phyloP scores from a whole-genome alignment of 2,113 vertebrate genomes.

The Sinocyclocheilus maitianheensis region DNA sequence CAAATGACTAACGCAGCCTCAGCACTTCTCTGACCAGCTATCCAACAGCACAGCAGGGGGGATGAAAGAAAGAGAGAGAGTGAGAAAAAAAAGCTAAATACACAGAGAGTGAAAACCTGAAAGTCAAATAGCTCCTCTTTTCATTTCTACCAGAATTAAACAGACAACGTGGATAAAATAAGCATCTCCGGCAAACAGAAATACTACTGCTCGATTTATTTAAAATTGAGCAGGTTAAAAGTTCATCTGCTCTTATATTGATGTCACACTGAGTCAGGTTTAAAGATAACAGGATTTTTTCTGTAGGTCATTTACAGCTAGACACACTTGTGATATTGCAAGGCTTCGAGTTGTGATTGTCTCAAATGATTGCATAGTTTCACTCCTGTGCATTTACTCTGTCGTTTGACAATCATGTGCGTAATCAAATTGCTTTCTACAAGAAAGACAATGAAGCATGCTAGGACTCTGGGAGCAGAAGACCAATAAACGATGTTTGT shows the following conservation, averaged over 20 bases:
- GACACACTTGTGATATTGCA: background rate
- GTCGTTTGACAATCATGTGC: background rate
- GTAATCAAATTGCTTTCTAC: background rate
- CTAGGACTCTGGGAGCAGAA: background rate
- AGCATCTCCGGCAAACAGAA: background rate
- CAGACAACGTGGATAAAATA: background rate
- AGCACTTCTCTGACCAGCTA: background rate
- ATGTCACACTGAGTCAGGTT: conserved; percentile 15
- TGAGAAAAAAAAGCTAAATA: background rate
- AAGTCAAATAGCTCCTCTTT: background rate
- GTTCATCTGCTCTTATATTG: background rate
- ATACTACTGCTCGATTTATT: background rate
- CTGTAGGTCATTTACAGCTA: background rate
- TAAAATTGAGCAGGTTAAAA: background rate
- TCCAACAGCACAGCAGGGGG: background rate
- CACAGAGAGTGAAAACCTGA: background rate
- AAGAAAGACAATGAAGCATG: background rate
- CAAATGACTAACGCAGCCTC: conserved; percentile 10
- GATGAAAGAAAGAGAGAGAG: background rate
- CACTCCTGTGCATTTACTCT: background rate
- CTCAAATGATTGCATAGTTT: background rate
- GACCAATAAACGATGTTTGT: background rate
- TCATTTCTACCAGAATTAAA: background rate
- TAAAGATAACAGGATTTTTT: conserved; percentile 12
- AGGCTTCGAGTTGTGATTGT: background rate